Conservation (phyloP, 1,140 invertebrate species). For the Temnothorax longispinosus region DNA sequence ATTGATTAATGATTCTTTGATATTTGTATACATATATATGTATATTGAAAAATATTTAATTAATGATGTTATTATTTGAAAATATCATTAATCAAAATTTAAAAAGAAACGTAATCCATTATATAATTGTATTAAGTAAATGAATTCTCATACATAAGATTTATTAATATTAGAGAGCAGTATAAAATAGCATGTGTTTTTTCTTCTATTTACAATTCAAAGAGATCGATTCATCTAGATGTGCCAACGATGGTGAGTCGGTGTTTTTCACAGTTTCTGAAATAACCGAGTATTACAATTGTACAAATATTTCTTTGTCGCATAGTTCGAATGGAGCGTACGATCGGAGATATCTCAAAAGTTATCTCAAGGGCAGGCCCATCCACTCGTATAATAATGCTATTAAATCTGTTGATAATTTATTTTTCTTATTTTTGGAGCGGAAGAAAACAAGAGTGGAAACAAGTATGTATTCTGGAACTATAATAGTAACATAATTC, state of each 20-base stretch:
- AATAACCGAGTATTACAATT: neutral
- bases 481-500: neutral
- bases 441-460: neutral
- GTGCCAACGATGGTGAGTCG: neutral
- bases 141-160: neutral
- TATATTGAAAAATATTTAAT: neutral
- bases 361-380: neutral
- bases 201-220: neutral
- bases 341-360: neutral
- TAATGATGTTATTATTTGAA: neutral
- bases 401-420: neutral
- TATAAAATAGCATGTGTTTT: neutral
- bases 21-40: too few relatives aligned
- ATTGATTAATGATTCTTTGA: too few relatives aligned
- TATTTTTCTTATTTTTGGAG: neutral
- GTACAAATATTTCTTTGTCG: neutral
- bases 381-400: neutral
- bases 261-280: neutral
- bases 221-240: neutral
- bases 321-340: neutral
- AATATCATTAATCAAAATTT: neutral
- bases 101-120: neutral
- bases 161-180: neutral
- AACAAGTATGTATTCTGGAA: neutral
- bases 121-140: neutral